These are phyloP conservation scores for Pituophis catenifer DNA, from an alignment of 2,113 vertebrate genomes.

Conservation along the genomic window DNA sequence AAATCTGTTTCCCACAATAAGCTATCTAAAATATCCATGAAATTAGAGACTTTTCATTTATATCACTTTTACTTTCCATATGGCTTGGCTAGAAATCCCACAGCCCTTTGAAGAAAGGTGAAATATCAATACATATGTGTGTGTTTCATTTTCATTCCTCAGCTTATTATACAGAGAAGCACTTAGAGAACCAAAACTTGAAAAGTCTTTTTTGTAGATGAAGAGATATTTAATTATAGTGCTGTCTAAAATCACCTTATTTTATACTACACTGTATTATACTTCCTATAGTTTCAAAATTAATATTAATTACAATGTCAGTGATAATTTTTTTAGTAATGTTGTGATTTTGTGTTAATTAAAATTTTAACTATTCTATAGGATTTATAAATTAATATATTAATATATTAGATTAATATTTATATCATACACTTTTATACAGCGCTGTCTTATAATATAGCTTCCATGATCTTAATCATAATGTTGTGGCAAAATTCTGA, in stretches of 20 bases:
- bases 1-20: conserved; percentile 35
- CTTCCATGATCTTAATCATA: not conserved
- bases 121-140: not conserved
- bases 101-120: not conserved
- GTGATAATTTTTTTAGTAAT: not conserved
- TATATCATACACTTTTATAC: not conserved
- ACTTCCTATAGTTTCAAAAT: not conserved
- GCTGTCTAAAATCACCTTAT: not conserved
- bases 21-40: conserved; percentile 28
- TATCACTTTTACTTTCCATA: conserved; percentile 18
- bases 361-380: not conserved
- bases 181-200: not conserved
- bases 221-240: not conserved
- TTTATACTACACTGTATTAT: not conserved
- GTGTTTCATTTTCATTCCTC: not conserved
- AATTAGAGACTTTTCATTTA: conserved; percentile 25
- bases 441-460: not conserved
- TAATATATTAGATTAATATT: not conserved
- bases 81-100: not conserved
- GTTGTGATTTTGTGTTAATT: not conserved
- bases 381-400: not conserved
- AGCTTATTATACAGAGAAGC: not conserved
- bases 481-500: not conserved
- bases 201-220: not conserved
- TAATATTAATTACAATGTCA: not conserved